phyloP scores from a whole-genome alignment of 1,140 invertebrate species.

The Diorhabda carinulata region DNA sequence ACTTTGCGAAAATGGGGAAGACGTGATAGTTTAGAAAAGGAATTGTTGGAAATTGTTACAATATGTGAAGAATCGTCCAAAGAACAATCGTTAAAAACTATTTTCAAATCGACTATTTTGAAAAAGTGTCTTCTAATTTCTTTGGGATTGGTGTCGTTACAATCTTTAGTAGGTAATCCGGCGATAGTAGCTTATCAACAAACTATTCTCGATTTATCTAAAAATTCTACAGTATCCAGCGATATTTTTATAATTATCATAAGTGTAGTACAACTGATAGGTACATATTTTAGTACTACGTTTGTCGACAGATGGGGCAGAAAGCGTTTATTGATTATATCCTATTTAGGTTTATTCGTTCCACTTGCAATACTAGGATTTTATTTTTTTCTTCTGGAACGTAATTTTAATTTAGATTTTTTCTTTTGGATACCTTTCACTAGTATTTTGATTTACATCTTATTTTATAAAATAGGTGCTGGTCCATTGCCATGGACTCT shows the following conservation, averaged over 20 bases:
- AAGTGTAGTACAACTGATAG: slow-evolving; percentile 63
- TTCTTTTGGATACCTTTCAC: slow-evolving; percentile 31
- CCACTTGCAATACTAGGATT: slow-evolving; percentile 28
- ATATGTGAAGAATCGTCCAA: neutral
- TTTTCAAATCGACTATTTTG: neutral
- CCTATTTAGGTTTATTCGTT: slow-evolving; percentile 56
- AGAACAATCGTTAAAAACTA: neutral
- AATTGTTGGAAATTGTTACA: neutral
- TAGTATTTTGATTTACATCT: slow-evolving; percentile 27
- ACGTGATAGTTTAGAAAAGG: neutral
- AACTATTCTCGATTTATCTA: slow-evolving; percentile 62
- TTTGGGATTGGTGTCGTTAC: slow-evolving; percentile 65
- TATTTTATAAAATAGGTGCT: slow-evolving; percentile 52
- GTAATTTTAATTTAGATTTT: slow-evolving; percentile 11
- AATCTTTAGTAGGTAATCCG: slow-evolving; percentile 78
- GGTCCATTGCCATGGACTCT: slow-evolving; percentile 79
- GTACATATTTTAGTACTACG: slow-evolving; percentile 62
- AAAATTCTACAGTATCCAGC: slow-evolving; percentile 51
- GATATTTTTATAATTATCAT: slow-evolving; percentile 71
- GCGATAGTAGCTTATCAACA: slow-evolving; percentile 76
- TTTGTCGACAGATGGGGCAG: slow-evolving; percentile 72
- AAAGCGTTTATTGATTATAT: slow-evolving; percentile 64
- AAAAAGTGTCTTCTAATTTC: slow-evolving; percentile 46
- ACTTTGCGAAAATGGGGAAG: slow-evolving; percentile 7
- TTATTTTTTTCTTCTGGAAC: slow-evolving; percentile 30